Conservation (phyloP, 1,140 invertebrate genomes). For the Bombus soroeensis region DNA sequence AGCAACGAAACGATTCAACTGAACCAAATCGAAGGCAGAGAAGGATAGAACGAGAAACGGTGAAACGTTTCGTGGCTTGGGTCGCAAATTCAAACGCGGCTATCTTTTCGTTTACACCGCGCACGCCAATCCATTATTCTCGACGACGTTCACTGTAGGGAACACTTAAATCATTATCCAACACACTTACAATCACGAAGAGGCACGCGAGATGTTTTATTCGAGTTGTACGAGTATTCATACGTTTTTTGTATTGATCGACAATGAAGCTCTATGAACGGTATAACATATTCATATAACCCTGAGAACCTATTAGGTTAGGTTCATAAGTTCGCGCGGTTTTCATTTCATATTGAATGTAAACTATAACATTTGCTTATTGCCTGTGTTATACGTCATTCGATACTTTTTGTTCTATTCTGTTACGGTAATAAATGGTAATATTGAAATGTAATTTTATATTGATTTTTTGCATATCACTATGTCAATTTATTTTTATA, state of each 20-base stretch:
- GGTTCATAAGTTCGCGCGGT: too few relatives aligned
- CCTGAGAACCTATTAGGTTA: background rate
- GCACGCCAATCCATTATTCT: slow-evolving; percentile 35
- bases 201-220: slow-evolving; percentile 25
- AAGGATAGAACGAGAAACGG: slow-evolving; percentile 16
- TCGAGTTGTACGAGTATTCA: slow-evolving; percentile 6
- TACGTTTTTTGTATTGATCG: background rate
- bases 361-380: too few relatives aligned
- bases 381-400: too few relatives aligned
- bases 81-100: slow-evolving; percentile 22
- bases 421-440: too few relatives aligned
- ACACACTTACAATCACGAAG: slow-evolving; percentile 18
- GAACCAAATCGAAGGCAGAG: slow-evolving; percentile 2
- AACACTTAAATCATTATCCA: slow-evolving; percentile 52
- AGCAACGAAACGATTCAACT: slow-evolving; percentile 9
- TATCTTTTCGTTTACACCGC: slow-evolving; percentile 30
- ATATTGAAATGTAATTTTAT: too few relatives aligned
- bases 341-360: too few relatives aligned
- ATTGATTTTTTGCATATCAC: too few relatives aligned
- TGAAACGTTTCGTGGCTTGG: slow-evolving; percentile 3
- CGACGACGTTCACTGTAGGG: background rate
- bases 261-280: background rate
- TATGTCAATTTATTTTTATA: too few relatives aligned
- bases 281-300: background rate
- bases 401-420: too few relatives aligned